Evolutionary conservation across 2,888 invertebrate species (phyloP), one percentile per base, ranked within the genome.

Genomic region (Exephanes ischioxanthus): DNA sequence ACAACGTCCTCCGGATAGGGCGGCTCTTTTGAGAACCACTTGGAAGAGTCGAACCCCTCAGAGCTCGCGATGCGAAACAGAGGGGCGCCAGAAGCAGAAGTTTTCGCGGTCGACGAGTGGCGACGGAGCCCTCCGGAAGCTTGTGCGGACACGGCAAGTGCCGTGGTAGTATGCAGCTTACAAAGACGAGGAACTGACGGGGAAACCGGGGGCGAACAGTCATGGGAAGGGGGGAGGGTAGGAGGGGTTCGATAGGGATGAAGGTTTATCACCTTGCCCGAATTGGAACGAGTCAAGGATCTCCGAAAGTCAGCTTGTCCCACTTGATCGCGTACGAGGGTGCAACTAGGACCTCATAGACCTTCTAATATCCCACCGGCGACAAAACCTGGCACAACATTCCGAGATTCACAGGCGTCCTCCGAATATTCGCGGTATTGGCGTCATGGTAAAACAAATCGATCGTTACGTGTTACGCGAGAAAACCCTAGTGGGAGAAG

Each of bases 201-300:
- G 48, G n/a, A 48, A 53, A 45, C 37, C 19, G 45, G 53, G 45
- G 37, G 22, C 19, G 14, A 53, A 7, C 41, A 45, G 51, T 41
- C 72, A 48, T 79, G 16, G 55, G 72, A 61, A 58, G 7, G 9
- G 7, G 9, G 9, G 2, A 9, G 9, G 4, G 37, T 53, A 75
- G 5, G 11, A 14, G 14, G 68, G 79, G 75, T 87, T 80, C 80
- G 78, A 87, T 83, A 80, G 81, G 71, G 61, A 87, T 78, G 81
- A 75, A 58, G 73, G 80, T 76, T 82, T 78, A 80, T 72, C 66
- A 80, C 68, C 80, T 58, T 67, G 16, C 3, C 45, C 67, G 48
- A 86, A 83, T 87, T 88, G 87, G 88, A 87, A 75, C 63, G 83
- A 83, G 87, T 86, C 86, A 87, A 37, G 71, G 9, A 48, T 16